Evolutionary conservation across 92 coral and sea anemone species (phyloP).

Genomic region (Epizoanthus scotinus): DNA sequence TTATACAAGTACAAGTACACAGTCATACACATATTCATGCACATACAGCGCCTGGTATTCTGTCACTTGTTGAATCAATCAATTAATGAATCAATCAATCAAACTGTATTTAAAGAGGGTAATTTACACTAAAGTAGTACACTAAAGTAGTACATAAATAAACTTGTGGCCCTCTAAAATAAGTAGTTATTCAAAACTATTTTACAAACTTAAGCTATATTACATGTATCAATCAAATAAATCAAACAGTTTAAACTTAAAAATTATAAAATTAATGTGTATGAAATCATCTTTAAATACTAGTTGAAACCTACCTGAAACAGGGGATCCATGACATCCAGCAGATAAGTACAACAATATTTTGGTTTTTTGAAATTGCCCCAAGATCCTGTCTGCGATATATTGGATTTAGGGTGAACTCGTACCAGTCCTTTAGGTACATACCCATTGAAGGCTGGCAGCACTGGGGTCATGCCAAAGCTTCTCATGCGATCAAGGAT

Average conservation of each 20-base stretch:
- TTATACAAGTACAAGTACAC: neutral
- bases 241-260: no score
- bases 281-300: neutral
- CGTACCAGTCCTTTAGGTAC: constrained; percentile 50
- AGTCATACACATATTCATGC: no score
- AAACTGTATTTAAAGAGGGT: no score
- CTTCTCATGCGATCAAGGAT: constrained; percentile 53
- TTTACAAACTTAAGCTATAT: no score
- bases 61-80: neutral
- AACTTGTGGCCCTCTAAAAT: no score
- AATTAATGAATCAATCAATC: no score
- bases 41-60: no score
- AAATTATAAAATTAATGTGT: no score
- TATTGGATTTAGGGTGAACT: constrained; percentile 47
- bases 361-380: constrained; percentile 46
- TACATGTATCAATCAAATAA: constrained; percentile 34
- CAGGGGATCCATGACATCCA: constrained; percentile 87
- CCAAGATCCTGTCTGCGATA: constrained; percentile 46
- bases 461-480: constrained; percentile 60
- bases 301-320: constrained; percentile 56
- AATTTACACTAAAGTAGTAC: no score
- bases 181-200: no score
- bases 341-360: constrained; percentile 74
- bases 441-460: constrained; percentile 59
- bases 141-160: no score